These are phyloP conservation scores for Peromyscus maniculatus DNA, from an alignment of 2,113 vertebrate genomes.

Conservation along the genomic window DNA sequence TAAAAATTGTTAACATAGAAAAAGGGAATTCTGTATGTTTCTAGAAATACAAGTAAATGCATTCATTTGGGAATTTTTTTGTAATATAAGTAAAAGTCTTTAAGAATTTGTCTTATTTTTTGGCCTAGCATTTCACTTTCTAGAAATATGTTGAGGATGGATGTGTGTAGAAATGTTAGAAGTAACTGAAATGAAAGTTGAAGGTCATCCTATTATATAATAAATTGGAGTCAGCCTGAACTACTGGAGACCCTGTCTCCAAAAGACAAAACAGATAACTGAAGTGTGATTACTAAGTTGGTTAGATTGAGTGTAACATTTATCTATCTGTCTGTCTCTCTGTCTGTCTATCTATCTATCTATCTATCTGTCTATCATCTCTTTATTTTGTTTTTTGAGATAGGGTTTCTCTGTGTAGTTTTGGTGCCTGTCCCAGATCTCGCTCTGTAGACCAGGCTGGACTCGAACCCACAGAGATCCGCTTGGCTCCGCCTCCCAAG, in stretches of 20 bases:
- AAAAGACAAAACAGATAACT: background rate
- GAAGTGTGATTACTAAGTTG: background rate
- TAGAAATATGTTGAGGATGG: background rate
- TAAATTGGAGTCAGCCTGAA: background rate
- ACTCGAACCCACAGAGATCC: too few species aligned
- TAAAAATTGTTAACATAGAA: background rate
- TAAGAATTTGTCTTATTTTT: conserved; percentile 12
- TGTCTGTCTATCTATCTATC: too few species aligned
- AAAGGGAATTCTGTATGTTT: background rate
- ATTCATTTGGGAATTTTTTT: background rate
- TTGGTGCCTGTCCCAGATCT: too few species aligned
- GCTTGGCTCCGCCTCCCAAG: too few species aligned
- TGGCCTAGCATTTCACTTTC: background rate
- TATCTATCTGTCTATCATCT: too few species aligned
- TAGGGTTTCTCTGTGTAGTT: too few species aligned
- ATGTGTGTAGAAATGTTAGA: conserved; percentile 21
- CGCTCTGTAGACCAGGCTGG: too few species aligned
- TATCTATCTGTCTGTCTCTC: too few species aligned
- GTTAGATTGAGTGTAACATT: background rate
- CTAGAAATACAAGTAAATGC: background rate
- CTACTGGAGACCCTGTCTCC: background rate
- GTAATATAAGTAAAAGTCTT: background rate
- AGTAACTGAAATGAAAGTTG: conserved; percentile 22
- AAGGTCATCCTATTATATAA: background rate
- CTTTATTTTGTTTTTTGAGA: too few species aligned